A percentile compares a stretch with the other conserved stretches of the same genome.
phyloP scores from a whole-genome alignment of 1,140 invertebrate species.

The Pomacea maculata region DNA sequence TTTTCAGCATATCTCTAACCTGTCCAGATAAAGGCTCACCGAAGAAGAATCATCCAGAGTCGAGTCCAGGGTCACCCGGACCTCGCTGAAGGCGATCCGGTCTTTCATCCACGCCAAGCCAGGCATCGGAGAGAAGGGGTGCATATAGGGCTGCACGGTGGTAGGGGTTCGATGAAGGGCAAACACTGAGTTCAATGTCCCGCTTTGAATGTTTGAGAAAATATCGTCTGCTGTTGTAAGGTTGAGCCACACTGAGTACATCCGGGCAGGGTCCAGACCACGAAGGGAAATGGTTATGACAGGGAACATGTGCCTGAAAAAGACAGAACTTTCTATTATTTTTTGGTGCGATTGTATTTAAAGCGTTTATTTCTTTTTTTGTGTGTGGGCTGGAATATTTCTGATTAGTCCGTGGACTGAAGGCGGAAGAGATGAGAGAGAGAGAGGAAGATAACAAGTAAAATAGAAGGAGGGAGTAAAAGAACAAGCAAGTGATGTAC shows the following conservation, averaged over 20 bases:
- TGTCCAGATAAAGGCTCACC: background rate
- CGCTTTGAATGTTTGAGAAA: background rate
- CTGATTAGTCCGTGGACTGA: too few species aligned
- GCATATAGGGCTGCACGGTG: constrained; percentile 18
- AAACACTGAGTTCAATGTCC: background rate
- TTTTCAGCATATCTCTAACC: too few species aligned
- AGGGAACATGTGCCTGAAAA: constrained; percentile 37
- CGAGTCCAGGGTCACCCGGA: background rate
- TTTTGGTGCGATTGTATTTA: too few species aligned
- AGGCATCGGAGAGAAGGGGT: constrained; percentile 14
- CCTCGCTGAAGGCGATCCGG: constrained; percentile 10
- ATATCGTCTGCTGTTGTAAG: constrained; percentile 29
- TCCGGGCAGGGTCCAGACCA: constrained; percentile 24
- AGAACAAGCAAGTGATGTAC: too few species aligned
- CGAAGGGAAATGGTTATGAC: constrained; percentile 27
- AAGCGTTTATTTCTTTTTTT: too few species aligned
- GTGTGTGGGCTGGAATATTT: too few species aligned
- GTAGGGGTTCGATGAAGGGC: background rate
- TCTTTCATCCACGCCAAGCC: constrained; percentile 22
- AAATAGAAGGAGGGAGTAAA: too few species aligned
- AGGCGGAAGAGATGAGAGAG: too few species aligned
- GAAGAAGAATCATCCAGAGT: background rate
- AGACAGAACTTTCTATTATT: background rate
- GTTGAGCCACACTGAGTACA: constrained; percentile 31
- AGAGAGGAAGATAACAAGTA: too few species aligned